Percentiles rank a stretch among this genome's conserved stretches.
These are phyloP conservation scores for Anguilla obscura DNA, from an alignment of 2,797 vertebrate species.

Conservation along the genomic window DNA sequence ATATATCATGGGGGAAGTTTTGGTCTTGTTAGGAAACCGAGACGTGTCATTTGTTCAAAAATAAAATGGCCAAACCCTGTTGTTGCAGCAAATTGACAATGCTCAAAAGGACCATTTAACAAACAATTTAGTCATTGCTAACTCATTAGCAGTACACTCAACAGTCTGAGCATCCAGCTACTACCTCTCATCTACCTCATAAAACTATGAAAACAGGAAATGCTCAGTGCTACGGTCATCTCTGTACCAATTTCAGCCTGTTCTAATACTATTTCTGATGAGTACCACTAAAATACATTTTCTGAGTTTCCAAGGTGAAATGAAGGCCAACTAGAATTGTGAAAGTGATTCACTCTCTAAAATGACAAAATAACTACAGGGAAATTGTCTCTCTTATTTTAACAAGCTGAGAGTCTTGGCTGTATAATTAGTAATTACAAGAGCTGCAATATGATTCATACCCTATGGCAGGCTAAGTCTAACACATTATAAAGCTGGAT, in stretches of 20 bases:
- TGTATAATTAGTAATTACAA: constrained; percentile 27
- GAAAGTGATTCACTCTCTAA: constrained; percentile 50
- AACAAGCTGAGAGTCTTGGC: constrained; percentile 38
- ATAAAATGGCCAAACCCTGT: neutral
- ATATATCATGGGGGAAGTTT: neutral
- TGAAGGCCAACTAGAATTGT: constrained; percentile 53
- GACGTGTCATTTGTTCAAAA: neutral
- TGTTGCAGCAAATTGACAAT: neutral
- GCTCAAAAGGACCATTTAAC: neutral
- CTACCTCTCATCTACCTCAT: constrained; percentile 20
- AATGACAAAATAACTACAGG: constrained; percentile 62
- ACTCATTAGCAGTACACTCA: neutral
- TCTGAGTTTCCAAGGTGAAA: constrained; percentile 51
- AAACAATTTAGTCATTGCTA: neutral
- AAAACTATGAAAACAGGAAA: constrained; percentile 58
- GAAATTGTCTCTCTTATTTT: constrained; percentile 46
- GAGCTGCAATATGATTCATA: constrained; percentile 45
- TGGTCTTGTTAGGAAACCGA: neutral
- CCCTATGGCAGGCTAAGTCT: constrained; percentile 41
- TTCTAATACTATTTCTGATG: constrained; percentile 49
- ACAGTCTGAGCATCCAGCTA: neutral
- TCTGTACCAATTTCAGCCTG: constrained; percentile 48
- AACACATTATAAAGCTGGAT: constrained; percentile 49
- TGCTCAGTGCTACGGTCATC: constrained; percentile 42
- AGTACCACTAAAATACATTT: constrained; percentile 52